These are phyloP conservation scores for Strix occidentalis DNA, from an alignment of 2,797 vertebrate species.

Conservation along the genomic window DNA sequence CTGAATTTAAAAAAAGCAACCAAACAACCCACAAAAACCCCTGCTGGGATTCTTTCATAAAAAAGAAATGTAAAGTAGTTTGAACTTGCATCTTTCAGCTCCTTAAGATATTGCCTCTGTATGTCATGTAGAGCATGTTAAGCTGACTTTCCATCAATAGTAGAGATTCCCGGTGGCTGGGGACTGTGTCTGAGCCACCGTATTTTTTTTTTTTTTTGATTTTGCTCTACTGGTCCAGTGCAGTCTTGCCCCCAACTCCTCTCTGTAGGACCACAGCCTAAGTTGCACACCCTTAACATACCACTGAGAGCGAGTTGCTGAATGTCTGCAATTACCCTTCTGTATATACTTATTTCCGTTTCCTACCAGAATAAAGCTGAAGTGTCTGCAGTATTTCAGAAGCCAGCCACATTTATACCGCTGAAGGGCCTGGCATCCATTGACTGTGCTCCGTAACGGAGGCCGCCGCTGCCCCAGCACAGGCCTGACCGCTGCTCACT, in stretches of 20 bases:
- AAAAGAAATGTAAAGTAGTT: background rate
- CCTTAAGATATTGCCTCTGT: background rate
- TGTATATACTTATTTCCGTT: background rate
- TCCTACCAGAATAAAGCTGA: background rate
- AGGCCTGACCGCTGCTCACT: background rate
- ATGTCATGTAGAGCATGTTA: fast-evolving
- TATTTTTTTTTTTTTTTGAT: background rate
- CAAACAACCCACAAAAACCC: background rate
- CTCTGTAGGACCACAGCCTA: background rate
- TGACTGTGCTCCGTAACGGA: background rate
- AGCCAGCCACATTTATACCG: background rate
- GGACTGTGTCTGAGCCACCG: background rate
- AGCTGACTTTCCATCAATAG: background rate
- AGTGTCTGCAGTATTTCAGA: background rate
- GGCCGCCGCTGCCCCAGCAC: background rate
- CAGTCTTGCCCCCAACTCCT: background rate
- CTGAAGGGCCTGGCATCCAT: background rate
- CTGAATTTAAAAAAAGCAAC: background rate
- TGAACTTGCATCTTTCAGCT: background rate
- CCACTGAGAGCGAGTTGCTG: background rate
- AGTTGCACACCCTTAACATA: background rate
- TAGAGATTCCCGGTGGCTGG: background rate
- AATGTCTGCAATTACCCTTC: background rate
- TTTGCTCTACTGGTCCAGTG: background rate
- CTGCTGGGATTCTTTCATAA: background rate